phyloP scores from a whole-genome alignment of 2,113 vertebrate species.

The Morone saxatilis region DNA sequence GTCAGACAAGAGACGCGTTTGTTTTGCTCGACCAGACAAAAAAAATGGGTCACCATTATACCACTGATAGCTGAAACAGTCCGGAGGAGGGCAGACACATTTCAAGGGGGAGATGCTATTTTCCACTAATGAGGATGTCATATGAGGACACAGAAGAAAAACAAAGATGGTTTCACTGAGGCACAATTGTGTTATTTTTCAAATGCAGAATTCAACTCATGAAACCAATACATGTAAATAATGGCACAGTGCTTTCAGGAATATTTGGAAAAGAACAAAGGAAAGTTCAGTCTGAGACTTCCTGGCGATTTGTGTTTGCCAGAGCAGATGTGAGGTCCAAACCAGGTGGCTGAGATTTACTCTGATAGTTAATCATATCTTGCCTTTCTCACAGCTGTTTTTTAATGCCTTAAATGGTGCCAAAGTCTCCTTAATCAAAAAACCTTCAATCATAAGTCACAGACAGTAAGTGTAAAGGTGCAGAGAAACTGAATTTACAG shows the following conservation, averaged over 20 bases:
- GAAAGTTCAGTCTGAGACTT: slow-evolving; percentile 41
- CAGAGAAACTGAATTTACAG: background rate
- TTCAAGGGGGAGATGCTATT: slow-evolving; percentile 14
- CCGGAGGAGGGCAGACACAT: slow-evolving; percentile 33
- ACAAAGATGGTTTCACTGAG: slow-evolving; percentile 13
- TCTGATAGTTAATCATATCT: slow-evolving; percentile 66
- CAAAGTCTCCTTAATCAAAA: slow-evolving; percentile 46
- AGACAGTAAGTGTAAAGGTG: slow-evolving; percentile 15
- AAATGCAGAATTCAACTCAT: background rate
- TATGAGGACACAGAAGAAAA: slow-evolving; percentile 33
- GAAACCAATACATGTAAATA: slow-evolving; percentile 20
- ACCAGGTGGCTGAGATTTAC: slow-evolving; percentile 70
- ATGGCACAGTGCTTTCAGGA: slow-evolving; percentile 9
- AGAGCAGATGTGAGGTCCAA: slow-evolving; percentile 65
- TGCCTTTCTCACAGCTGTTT: slow-evolving; percentile 45
- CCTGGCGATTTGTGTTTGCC: slow-evolving; percentile 44
- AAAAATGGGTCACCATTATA: slow-evolving; percentile 30
- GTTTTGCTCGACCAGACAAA: slow-evolving; percentile 17
- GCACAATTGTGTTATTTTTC: background rate
- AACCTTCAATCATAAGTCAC: slow-evolving; percentile 37
- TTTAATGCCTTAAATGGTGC: slow-evolving; percentile 49
- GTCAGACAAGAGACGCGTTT: slow-evolving; percentile 34
- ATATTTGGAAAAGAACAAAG: slow-evolving; percentile 29
- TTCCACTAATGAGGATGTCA: slow-evolving; percentile 55
- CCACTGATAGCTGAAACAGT: slow-evolving; percentile 56